These are phyloP conservation scores for Notolabrus celidotus DNA, from an alignment of 2,797 vertebrate species.

Conservation along the genomic window DNA sequence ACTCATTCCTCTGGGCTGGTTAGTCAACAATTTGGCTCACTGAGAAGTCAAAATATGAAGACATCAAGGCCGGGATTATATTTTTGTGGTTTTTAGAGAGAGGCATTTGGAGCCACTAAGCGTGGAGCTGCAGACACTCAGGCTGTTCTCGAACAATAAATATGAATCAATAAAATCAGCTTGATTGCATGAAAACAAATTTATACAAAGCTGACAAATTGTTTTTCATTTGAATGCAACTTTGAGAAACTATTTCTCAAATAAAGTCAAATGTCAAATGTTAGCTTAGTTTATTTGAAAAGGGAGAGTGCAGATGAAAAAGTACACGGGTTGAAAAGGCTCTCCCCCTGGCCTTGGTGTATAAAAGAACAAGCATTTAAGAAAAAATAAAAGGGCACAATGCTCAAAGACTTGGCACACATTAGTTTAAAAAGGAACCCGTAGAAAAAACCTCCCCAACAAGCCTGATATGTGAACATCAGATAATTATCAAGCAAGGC, in stretches of 20 bases:
- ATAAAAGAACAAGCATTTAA: no score
- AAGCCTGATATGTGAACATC: neutral
- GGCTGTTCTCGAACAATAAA: neutral
- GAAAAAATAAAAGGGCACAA: no score
- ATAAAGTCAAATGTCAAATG: conserved; percentile 1
- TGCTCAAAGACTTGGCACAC: no score
- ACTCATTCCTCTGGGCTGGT: conserved; percentile 14
- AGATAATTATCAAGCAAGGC: neutral
- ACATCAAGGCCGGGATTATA: conserved; percentile 5
- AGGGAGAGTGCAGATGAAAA: no score
- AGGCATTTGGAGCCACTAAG: neutral
- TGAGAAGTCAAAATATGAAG: neutral
- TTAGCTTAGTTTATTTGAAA: no score
- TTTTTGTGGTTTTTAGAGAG: neutral
- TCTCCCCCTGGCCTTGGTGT: no score
- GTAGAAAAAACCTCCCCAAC: no score
- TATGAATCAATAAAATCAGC: neutral
- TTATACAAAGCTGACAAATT: conserved; percentile 19
- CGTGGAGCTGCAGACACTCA: neutral
- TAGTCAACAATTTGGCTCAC: conserved; percentile 24
- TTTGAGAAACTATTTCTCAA: neutral
- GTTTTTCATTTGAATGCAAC: neutral
- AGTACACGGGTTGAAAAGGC: no score
- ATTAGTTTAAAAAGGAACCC: no score
- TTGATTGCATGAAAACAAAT: neutral